These are phyloP conservation scores for Dolichallabes microphthalmus DNA, from an alignment of 2,113 vertebrate species.

Conservation along the genomic window DNA sequence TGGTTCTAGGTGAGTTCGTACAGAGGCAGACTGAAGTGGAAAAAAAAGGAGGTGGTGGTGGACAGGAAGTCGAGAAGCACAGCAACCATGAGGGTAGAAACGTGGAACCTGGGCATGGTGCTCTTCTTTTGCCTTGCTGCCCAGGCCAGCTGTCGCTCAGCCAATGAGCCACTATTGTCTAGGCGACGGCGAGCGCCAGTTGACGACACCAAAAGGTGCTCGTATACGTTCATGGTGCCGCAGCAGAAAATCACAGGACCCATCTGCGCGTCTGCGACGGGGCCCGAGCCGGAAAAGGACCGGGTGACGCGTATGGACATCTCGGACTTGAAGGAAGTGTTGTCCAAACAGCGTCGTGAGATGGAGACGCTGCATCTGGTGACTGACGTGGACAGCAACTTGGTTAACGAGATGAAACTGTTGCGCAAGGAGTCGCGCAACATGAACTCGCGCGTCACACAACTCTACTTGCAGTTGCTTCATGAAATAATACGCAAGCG, in stretches of 20 bases:
- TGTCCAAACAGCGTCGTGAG: slow-evolving; percentile 89
- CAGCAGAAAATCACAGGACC: slow-evolving; percentile 95
- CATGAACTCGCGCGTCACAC: slow-evolving; percentile 98
- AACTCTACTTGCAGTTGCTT: slow-evolving; percentile 97
- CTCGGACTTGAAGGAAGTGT: slow-evolving; percentile 88
- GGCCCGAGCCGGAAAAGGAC: slow-evolving; percentile 79
- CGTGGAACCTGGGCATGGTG: slow-evolving; percentile 79
- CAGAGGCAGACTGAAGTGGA: slow-evolving; percentile 6
- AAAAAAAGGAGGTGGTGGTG: background rate
- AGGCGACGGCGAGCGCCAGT: slow-evolving; percentile 75
- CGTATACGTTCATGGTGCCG: slow-evolving; percentile 93
- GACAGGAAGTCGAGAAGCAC: slow-evolving; percentile 29
- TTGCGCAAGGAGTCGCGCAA: slow-evolving; percentile 96
- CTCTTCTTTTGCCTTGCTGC: slow-evolving; percentile 75
- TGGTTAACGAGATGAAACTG: slow-evolving; percentile 96
- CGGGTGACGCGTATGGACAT: slow-evolving; percentile 94
- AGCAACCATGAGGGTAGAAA: slow-evolving; percentile 77
- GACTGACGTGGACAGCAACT: slow-evolving; percentile 92
- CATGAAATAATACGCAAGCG: slow-evolving; percentile 98
- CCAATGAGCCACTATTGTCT: slow-evolving; percentile 55
- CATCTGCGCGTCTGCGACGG: slow-evolving; percentile 89
- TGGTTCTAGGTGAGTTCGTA: slow-evolving; percentile 25
- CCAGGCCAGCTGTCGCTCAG: slow-evolving; percentile 63
- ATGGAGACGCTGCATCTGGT: slow-evolving; percentile 91
- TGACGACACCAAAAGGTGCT: slow-evolving; percentile 83